Evolutionary conservation across 2,113 vertebrate species (phyloP), one percentile per base, ranked within the genome.

Genomic region (Syrrhaptes paradoxus): DNA sequence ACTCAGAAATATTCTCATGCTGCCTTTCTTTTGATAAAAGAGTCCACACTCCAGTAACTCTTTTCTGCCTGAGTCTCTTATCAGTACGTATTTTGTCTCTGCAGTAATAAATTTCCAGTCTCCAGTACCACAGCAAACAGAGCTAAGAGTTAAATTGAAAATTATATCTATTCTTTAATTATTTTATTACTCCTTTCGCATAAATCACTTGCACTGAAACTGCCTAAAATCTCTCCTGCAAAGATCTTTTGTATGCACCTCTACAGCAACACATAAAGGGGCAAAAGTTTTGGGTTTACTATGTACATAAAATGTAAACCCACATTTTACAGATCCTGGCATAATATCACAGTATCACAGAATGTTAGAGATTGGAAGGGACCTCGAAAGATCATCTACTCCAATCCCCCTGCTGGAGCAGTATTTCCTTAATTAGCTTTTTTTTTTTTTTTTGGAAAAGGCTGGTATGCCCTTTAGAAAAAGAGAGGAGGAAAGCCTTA

Each of bases 121-220:
- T 70, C 85, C 28, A 17, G 28, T 81, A 89, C 16, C 51, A 82
- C 59, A 82, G 68, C 22, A 87, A 68, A 73, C 10, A 72, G 61
- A 86, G 38, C 75, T 70, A 95, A 94, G 34, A 66, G 77, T 92
- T 95, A 96, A 96, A 92, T 65, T 72, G 49, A 88, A 94, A 83
- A 78, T n/a, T n/a, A 22, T 77, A 46, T 77, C 66, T 90, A 78
- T 66, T 94, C 31, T 96, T 96, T 70, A 91, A 75, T 78, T 97
- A 84, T 93, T 95, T 97, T 93, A 76, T 83, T 7, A 88, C 61
- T 92, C 32, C 46, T 91, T 93, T 92, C 31, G 65, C 63, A 73
- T 76, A 91, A 94, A 93, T 92, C 19, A 85, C 82, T 94, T 96
- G 62, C 45, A 88, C 95, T 93, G 96, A 91, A 89, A 71, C 54